Evolutionary conservation across 2,797 vertebrate genomes (phyloP), one percentile per base, ranked within the genome.

Genomic region (Lithobates pipiens): DNA sequence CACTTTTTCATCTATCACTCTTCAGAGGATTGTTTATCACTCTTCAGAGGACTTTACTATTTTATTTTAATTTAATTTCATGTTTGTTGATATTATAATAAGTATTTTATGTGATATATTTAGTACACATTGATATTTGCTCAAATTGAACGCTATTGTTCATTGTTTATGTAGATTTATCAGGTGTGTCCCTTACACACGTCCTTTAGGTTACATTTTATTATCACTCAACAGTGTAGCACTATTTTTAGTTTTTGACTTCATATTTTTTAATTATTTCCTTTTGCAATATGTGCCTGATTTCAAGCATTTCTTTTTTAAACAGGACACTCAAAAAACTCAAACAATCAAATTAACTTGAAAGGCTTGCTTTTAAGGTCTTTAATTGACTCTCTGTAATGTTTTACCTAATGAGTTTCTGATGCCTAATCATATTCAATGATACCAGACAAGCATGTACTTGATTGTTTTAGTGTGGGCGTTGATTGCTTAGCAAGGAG

Each of bases 341-440:
- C 44, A 39, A 11, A 85, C 73, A 76, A 85, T 81, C 32, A 69
- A 63, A 85, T 81, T 76, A 76, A 70, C 44, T 76, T 63, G 32
- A 70, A 71, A 80, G 84, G 36, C 65, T 70, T 81, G 63, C 61
- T 85, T 77, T 69, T 67, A 54, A 44, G 76, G 83, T 65, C 76
- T 36, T 32, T 80, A 80, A 81, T 85, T 85, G 77, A 50, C 34
- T 85, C 63, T 76, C n/a, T 13, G n/a, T 23, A 80, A 80, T 54
- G 83, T 75, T 74, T 68, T 70, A 76, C 72, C 63, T 80, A 85
- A 85, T 80, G 71, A 85, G 77, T 50, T 85, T 69, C 77, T 76
- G 77, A 54, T 74, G 61, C 67, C 77, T 85, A 73, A 85, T 75
- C 67, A 80, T 69, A 69, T 76, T 76, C 72, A 61, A 36, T 76